phyloP scores from a whole-genome alignment of 2,113 vertebrate genomes.

The Xiphophorus couchianus region DNA sequence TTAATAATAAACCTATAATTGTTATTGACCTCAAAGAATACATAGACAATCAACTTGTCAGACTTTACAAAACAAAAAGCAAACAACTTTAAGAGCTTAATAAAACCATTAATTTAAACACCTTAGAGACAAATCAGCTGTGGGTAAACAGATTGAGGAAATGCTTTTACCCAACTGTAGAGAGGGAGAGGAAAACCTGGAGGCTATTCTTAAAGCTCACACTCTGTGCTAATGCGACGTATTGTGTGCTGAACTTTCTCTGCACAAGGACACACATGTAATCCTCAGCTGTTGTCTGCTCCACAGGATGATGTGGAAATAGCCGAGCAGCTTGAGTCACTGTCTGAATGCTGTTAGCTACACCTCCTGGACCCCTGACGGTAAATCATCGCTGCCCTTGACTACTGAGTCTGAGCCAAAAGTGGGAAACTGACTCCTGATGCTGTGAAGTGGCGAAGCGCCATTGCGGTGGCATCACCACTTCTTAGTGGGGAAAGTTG shows the following conservation, averaged over 20 bases:
- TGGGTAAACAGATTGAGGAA: neutral
- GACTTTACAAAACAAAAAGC: too few relatives aligned
- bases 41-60: too few relatives aligned
- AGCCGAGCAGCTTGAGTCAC: constrained; percentile 18
- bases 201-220: neutral
- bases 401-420: constrained; percentile 10
- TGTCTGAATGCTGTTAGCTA: constrained; percentile 8
- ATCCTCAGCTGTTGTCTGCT: constrained; percentile 61
- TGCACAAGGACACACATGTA: constrained; percentile 16
- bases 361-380: constrained; percentile 14
- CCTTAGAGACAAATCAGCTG: too few relatives aligned
- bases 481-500: constrained; percentile 12
- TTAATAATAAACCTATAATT: too few relatives aligned
- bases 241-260: neutral
- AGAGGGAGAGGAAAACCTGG: too few relatives aligned
- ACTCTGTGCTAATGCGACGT: constrained; percentile 5
- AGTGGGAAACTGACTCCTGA: neutral
- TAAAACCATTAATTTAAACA: too few relatives aligned
- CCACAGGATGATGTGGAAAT: constrained; percentile 52
- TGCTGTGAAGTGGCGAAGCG: constrained; percentile 5
- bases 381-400: constrained; percentile 9
- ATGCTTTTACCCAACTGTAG: too few relatives aligned
- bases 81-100: too few relatives aligned
- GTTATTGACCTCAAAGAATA: too few relatives aligned
- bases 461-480: neutral